These are phyloP conservation scores for Gallinago undulata DNA, from an alignment of 2,113 vertebrate species.

Conservation along the genomic window DNA sequence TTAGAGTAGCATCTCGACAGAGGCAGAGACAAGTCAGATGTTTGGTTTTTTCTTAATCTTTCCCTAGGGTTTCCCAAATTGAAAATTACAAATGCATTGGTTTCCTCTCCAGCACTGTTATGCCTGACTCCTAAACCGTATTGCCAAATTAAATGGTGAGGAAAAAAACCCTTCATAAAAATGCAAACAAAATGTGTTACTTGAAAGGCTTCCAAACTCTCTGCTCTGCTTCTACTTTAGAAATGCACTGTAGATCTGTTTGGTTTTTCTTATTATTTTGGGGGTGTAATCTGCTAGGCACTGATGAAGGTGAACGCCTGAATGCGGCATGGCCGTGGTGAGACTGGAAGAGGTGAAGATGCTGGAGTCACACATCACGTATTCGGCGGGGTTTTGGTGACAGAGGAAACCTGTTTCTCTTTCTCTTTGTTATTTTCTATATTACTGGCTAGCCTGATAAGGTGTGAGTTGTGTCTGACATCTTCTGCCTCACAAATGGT, in stretches of 20 bases:
- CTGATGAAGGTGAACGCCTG: not conserved
- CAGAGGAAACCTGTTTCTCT: not conserved
- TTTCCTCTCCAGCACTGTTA: not conserved
- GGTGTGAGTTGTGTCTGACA: not conserved
- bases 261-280: not conserved
- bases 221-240: not conserved
- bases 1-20: not conserved
- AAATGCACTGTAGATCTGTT: not conserved
- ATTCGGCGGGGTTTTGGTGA: not conserved
- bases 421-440: not conserved
- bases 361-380: fast-evolving
- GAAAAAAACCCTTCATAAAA: not conserved
- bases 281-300: not conserved
- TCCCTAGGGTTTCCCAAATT: not conserved
- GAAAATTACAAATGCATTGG: not conserved
- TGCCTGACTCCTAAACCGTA: not conserved
- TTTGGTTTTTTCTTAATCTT: not conserved
- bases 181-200: not conserved
- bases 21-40: not conserved
- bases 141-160: not conserved
- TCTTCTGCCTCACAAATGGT: not conserved
- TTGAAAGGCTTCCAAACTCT: not conserved
- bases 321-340: not conserved
- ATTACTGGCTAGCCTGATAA: not conserved
- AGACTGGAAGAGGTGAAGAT: not conserved